These are phyloP conservation scores for Tinamus major DNA, from an alignment of 2,797 vertebrate species.

Conservation along the genomic window DNA sequence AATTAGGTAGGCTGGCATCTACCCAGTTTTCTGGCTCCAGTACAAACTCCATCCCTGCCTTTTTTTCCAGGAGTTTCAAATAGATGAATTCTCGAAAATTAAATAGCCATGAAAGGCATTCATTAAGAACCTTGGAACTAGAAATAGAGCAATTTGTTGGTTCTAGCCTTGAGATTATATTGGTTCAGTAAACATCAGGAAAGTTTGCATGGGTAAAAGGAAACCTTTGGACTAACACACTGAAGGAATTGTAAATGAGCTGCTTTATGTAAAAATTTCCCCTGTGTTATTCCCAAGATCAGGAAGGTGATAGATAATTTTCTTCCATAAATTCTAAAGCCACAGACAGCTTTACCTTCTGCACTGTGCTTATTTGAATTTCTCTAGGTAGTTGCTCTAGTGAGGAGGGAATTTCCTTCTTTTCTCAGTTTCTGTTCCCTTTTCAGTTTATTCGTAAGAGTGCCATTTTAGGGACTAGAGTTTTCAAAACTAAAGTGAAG, in stretches of 20 bases:
- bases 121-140: slow-evolving; percentile 36
- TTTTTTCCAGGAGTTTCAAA: slow-evolving; percentile 1
- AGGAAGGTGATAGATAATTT: slow-evolving; percentile 17
- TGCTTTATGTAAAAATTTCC: slow-evolving; percentile 7
- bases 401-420: slow-evolving; percentile 13
- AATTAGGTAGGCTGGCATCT: slow-evolving; percentile 50
- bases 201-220: slow-evolving; percentile 2
- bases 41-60: slow-evolving; percentile 21
- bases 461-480: neutral
- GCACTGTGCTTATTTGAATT: slow-evolving; percentile 2
- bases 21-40: slow-evolving; percentile 37
- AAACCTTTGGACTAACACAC: slow-evolving; percentile 23
- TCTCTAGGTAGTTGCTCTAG: neutral
- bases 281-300: neutral
- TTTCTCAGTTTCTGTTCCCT: neutral
- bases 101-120: slow-evolving; percentile 34
- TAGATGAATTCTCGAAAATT: slow-evolving; percentile 36
- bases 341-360: slow-evolving; percentile 36
- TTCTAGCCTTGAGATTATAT: slow-evolving; percentile 40
- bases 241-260: slow-evolving; percentile 40
- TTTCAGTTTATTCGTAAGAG: slow-evolving; percentile 5
- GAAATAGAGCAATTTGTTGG: neutral
- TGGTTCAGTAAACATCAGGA: neutral
- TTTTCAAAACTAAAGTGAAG: slow-evolving; percentile 18
- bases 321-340: slow-evolving; percentile 20